Conservation (phyloP, 2,888 invertebrate genomes). For the Schizaphis graminum region DNA sequence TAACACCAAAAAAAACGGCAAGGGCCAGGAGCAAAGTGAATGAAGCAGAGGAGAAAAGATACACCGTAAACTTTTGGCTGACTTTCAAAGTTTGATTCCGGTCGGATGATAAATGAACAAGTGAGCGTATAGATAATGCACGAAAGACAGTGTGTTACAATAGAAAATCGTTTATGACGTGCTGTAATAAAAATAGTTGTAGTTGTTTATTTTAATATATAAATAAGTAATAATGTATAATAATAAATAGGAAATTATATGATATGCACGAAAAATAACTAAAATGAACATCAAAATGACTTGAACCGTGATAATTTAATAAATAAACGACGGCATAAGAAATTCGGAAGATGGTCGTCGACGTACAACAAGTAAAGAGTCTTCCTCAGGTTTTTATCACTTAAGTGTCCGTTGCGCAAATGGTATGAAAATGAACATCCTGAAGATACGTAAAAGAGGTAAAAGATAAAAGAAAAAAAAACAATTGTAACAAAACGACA, state of each 20-base stretch:
- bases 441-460: background rate
- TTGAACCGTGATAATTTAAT: background rate
- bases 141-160: background rate
- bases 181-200: background rate
- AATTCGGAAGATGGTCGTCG: background rate
- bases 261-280: conserved; percentile 10
- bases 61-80: conserved; percentile 51
- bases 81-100: conserved; percentile 47
- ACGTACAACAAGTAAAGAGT: background rate
- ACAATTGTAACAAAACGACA: background rate
- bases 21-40: background rate
- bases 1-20: background rate
- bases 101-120: conserved; percentile 35
- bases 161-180: background rate
- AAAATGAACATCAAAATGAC: background rate
- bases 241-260: background rate
- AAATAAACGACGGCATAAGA: background rate
- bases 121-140: background rate
- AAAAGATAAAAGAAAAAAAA: conserved; percentile 6
- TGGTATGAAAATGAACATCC: background rate
- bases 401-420: conserved; percentile 15
- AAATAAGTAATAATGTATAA: background rate
- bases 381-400: background rate
- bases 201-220: background rate
- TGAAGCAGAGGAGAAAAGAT: conserved; percentile 24